Evolutionary conservation across 2,797 vertebrate genomes (phyloP).

Genomic region (Poeciliopsis turneri): DNA sequence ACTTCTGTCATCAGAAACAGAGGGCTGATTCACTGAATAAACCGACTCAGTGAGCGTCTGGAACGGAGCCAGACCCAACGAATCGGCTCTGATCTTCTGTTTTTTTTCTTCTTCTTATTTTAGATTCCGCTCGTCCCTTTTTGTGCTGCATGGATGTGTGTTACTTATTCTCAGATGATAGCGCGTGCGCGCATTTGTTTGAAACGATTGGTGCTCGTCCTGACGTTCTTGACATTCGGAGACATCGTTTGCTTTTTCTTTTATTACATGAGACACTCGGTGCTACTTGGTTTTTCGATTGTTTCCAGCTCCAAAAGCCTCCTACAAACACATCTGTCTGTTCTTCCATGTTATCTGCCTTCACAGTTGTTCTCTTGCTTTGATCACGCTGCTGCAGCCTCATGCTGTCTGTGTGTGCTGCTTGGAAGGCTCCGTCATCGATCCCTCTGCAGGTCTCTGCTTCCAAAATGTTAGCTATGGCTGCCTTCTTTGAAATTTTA

Average conservation of each 20-base stretch:
- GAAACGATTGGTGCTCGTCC: background rate
- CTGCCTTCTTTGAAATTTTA: background rate
- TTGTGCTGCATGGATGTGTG: background rate
- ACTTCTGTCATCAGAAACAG: background rate
- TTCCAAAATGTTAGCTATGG: background rate
- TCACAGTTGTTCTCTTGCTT: slow-evolving; percentile 1
- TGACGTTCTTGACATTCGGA: background rate
- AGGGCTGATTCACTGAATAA: background rate
- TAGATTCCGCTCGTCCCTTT: background rate
- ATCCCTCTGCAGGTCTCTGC: background rate
- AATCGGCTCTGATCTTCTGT: background rate
- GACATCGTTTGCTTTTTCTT: background rate
- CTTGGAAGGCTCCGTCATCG: background rate
- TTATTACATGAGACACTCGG: background rate
- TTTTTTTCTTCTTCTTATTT: background rate
- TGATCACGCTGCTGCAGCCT: background rate
- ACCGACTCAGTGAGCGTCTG: background rate
- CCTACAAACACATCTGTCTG: background rate
- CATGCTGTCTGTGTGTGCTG: background rate
- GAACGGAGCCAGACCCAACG: background rate
- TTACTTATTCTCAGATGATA: background rate
- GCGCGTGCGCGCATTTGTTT: background rate
- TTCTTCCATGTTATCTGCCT: background rate
- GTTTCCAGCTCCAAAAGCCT: background rate
- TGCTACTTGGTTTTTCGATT: background rate